A percentile compares a stretch with the other conserved stretches of the same genome.
Conservation (phyloP, 1,140 invertebrate genomes). For the honey bee (Apis mellifera) region DNA sequence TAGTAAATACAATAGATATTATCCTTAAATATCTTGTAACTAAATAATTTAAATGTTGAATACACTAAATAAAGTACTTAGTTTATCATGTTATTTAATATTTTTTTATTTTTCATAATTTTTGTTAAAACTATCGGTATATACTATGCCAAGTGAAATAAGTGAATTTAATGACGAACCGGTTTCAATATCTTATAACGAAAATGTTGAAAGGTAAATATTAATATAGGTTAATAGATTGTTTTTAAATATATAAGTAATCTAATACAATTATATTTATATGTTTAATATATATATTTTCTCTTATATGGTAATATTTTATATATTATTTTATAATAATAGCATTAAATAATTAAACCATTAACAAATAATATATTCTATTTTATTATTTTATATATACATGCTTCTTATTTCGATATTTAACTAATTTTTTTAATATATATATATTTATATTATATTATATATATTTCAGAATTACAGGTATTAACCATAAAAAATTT, state of each 20-base stretch:
- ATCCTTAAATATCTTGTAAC: not conserved
- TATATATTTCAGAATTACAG: slow-evolving; percentile 31
- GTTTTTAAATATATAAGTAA: not conserved
- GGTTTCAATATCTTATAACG: slow-evolving; percentile 39
- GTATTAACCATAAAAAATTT: slow-evolving; percentile 13
- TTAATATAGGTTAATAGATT: slow-evolving; percentile 3
- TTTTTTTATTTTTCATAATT: not conserved
- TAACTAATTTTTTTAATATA: not conserved
- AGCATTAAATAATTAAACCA: no score
- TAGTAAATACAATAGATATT: not conserved
- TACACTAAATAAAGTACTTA: not conserved
- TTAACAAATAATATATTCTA: no score
- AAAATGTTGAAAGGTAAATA: slow-evolving; percentile 35
- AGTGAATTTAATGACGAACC: not conserved
- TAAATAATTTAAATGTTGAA: not conserved
- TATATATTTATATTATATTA: no score
- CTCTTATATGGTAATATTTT: no score
- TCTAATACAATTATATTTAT: not conserved
- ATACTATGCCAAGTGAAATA: not conserved
- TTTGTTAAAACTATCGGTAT: not conserved
- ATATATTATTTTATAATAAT: no score
- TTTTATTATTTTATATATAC: not conserved
- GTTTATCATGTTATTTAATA: not conserved
- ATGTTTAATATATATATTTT: not conserved
- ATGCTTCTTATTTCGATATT: not conserved